Evolutionary conservation across 1,140 invertebrate genomes (phyloP), one percentile per base, ranked within the genome.

Genomic region (Araneus ventricosus): DNA sequence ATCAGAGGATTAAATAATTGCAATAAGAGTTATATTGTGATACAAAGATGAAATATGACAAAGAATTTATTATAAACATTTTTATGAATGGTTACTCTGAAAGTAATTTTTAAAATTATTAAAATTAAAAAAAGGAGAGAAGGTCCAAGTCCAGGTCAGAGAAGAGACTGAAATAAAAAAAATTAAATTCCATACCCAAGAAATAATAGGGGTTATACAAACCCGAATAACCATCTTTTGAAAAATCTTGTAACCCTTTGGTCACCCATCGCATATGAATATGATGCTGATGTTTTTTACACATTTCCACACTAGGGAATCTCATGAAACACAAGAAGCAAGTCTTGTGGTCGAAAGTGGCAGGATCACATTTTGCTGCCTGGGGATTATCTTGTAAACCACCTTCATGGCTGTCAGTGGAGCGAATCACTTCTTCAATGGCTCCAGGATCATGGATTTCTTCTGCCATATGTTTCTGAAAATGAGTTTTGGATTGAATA

Each of bases 261-360:
- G 39, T 86, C 0, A 94, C 94, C 94, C 94, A 94, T 86, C 94
- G 34, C 94, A 94, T 94, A 63, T 94, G 94, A 20, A 94, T 93
- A 94, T 94, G 94, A 93, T 94, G 94, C 57, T 93, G 90, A 90
- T 94, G 94, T 57, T 94, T 92, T 45, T 79, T 84, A n/a, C 88
- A 90, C 14, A 94, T 70, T 84, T 94, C 89, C 20, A 85, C 70
- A 63, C 14, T 94, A 37, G 89, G 52, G 45, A 94, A 94, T 63
- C 92, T 88, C 93, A 94, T 92, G 39, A 79, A 94, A 45, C 94
- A 94, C 37, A 94, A 61, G 63, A 94, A 94, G 57, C 94, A 94
- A 34, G 93, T 92, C n/a, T 89, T 93, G 22, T 61, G 34, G 52
- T 94, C 94, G 24, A 90, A 79, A 80, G 90, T 93, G 8, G 90